phyloP scores from a whole-genome alignment of 2,113 vertebrate genomes.

The Lycaon pictus region DNA sequence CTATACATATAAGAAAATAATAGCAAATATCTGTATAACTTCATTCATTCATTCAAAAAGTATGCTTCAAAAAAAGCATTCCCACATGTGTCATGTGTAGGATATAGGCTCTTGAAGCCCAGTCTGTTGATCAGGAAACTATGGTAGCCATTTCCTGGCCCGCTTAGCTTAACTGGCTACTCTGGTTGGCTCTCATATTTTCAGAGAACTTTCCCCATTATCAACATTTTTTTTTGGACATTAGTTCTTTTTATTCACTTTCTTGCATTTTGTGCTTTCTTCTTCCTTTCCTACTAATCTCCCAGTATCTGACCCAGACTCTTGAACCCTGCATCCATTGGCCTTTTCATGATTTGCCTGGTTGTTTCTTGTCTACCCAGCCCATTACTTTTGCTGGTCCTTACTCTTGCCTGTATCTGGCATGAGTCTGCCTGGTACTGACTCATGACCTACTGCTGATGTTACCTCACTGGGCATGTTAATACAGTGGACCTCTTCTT shows the following conservation, averaged over 20 bases:
- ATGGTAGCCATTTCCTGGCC: background rate
- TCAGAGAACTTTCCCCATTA: background rate
- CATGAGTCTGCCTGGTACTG: background rate
- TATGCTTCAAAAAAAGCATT: background rate
- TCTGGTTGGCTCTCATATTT: background rate
- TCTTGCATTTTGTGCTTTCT: background rate
- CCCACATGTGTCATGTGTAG: fast-evolving
- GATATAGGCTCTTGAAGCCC: background rate
- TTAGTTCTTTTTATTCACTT: background rate
- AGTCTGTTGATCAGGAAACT: background rate
- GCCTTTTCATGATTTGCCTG: fast-evolving
- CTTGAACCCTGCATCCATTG: background rate
- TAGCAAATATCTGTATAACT: background rate
- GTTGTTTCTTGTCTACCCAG: background rate
- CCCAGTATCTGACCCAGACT: background rate
- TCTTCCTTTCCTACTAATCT: background rate
- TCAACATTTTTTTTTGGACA: background rate
- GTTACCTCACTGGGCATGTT: background rate
- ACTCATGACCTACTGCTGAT: background rate
- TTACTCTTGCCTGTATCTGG: background rate
- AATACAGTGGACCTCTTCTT: background rate
- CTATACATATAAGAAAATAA: background rate
- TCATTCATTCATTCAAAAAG: background rate
- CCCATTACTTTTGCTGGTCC: background rate
- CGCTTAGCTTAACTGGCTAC: background rate